Evolutionary conservation across 2,113 vertebrate species (phyloP).

Genomic region (Rhinopomastus cyanomelas): DNA sequence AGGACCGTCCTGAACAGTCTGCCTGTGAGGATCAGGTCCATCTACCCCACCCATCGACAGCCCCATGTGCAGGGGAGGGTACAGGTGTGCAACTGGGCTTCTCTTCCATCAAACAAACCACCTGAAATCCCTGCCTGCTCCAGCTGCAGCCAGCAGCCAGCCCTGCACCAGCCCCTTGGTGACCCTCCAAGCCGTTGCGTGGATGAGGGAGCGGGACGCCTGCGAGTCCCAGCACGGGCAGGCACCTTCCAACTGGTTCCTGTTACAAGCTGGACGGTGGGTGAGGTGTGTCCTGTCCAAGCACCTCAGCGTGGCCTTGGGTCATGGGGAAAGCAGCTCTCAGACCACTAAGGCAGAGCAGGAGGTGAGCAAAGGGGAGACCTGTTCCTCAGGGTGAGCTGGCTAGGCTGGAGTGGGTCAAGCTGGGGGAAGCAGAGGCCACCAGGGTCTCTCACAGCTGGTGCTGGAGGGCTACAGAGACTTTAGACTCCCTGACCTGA

Average conservation of each 20-base stretch:
- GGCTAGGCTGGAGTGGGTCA: not conserved
- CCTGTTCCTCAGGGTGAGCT: not conserved
- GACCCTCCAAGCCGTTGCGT: not conserved
- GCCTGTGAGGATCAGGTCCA: not conserved
- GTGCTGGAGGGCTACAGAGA: not conserved
- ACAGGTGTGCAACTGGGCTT: not conserved
- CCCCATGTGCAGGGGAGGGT: not conserved
- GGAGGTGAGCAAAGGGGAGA: not conserved
- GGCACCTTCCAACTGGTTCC: not conserved
- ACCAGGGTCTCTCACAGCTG: not conserved
- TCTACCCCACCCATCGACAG: fast-evolving
- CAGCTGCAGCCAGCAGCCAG: not conserved
- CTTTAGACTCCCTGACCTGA: not conserved
- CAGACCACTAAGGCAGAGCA: not conserved
- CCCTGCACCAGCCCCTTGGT: not conserved
- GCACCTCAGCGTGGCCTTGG: fast-evolving
- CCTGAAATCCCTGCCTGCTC: not conserved
- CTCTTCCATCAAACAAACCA: not conserved
- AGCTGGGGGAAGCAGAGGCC: not conserved
- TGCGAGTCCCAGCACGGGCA: not conserved
- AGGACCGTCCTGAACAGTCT: not conserved
- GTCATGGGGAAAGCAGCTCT: not conserved
- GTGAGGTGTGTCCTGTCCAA: not conserved
- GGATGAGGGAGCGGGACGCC: not conserved
- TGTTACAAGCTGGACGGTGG: not conserved